Conservation (phyloP, 2,888 invertebrate genomes). For the Melinaea marsaeus region DNA sequence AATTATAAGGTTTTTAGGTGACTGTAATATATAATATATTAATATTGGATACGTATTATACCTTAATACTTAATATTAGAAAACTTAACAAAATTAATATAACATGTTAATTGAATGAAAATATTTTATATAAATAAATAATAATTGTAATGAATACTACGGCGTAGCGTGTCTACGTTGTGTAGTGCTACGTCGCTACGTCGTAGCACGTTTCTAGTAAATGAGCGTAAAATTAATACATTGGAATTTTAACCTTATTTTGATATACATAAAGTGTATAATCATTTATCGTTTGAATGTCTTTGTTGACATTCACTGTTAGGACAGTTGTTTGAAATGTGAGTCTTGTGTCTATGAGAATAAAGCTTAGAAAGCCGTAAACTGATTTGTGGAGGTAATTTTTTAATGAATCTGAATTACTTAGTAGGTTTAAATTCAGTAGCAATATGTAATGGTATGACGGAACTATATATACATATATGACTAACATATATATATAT, state of each 20-base stretch:
- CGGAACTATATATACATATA: no score
- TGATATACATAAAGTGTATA: not conserved
- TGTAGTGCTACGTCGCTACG: slow-evolving; percentile 55
- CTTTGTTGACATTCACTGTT: not conserved
- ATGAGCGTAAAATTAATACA: slow-evolving; percentile 24
- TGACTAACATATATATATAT: no score
- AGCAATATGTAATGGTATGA: slow-evolving; percentile 5
- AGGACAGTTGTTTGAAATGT: not conserved
- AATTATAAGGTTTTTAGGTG: no score
- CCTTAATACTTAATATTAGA: no score
- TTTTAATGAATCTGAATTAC: slow-evolving; percentile 3
- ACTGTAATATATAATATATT: no score
- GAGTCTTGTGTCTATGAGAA: not conserved
- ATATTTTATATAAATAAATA: no score
- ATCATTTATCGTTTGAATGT: not conserved
- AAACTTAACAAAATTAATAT: no score
- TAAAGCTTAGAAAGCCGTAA: not conserved
- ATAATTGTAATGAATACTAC: slow-evolving; percentile 22
- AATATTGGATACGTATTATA: no score
- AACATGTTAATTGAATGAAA: no score
- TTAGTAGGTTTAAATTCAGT: slow-evolving; percentile 8
- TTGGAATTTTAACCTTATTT: slow-evolving; percentile 24
- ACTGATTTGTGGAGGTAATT: not conserved
- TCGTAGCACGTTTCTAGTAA: slow-evolving; percentile 40
- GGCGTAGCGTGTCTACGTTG: slow-evolving; percentile 56